These are phyloP conservation scores for Phrynocephalus forsythii DNA, from an alignment of 2,797 vertebrate genomes.

Conservation along the genomic window DNA sequence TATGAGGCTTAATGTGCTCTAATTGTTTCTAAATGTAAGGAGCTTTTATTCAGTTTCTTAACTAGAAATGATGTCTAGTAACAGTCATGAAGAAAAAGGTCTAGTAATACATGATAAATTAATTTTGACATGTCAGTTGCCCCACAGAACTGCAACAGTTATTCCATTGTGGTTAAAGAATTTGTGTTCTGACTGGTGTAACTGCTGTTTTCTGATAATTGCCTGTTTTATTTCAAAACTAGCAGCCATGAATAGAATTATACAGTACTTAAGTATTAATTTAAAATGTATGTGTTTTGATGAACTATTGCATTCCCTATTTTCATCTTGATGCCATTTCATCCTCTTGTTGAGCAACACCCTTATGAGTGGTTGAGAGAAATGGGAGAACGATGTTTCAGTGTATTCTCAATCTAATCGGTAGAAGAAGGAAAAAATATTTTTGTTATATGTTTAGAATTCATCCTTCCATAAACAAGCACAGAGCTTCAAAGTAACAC, in stretches of 20 bases:
- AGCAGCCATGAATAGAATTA: too few relatives aligned
- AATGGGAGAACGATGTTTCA: background rate
- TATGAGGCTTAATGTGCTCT: slow-evolving; percentile 63
- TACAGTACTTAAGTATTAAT: background rate
- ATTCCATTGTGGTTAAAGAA: slow-evolving; percentile 18
- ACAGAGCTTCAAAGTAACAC: background rate
- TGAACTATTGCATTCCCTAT: slow-evolving; percentile 8
- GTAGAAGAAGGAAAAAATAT: slow-evolving; percentile 4
- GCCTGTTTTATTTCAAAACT: background rate
- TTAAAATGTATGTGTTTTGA: slow-evolving; percentile 5
- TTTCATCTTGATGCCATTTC: background rate
- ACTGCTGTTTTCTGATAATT: background rate
- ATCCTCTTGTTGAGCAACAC: background rate
- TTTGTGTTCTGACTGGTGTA: slow-evolving; percentile 18
- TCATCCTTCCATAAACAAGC: background rate
- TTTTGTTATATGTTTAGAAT: background rate
- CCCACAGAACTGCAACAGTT: slow-evolving; percentile 14
- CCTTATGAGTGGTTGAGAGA: background rate
- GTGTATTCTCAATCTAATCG: slow-evolving; percentile 1
- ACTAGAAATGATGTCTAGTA: slow-evolving; percentile 58
- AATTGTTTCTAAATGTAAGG: slow-evolving; percentile 61
- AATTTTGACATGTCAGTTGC: slow-evolving; percentile 1
- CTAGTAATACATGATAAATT: slow-evolving; percentile 40
- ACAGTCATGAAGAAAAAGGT: slow-evolving; percentile 34
- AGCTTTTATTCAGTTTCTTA: slow-evolving; percentile 56